These are phyloP conservation scores for Sinelater perroti DNA, from an alignment of 2,888 invertebrate species.

Conservation along the genomic window DNA sequence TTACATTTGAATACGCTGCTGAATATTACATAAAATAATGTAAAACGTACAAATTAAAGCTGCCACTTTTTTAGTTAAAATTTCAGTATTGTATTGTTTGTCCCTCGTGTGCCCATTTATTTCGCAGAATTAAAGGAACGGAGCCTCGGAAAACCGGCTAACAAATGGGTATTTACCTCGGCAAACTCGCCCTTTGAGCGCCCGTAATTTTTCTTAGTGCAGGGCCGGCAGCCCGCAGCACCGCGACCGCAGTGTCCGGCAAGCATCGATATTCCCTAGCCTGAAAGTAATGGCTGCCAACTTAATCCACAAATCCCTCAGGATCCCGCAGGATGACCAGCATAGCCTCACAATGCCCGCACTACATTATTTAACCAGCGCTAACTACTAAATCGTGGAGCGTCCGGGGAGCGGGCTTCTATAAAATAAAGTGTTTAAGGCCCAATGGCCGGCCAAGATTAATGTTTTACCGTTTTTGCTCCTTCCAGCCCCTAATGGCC, in stretches of 20 bases:
- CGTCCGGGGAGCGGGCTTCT: conserved; percentile 48
- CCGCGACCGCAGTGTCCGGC: conserved; percentile 49
- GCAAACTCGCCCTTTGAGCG: conserved; percentile 33
- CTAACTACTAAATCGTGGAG: conserved; percentile 60
- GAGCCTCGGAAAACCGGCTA: conserved; percentile 16
- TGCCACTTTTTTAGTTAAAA: no score
- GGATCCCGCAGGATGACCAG: conserved; percentile 56
- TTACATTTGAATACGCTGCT: no score
- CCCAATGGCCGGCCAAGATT: conserved; percentile 38
- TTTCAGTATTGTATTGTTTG: no score
- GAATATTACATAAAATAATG: no score
- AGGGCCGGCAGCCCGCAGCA: conserved; percentile 36
- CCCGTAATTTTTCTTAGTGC: conserved; percentile 36
- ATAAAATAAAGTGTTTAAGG: conserved; percentile 49
- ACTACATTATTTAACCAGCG: conserved; percentile 61
- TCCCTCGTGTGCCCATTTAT: conserved; percentile 7
- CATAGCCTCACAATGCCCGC: conserved; percentile 56
- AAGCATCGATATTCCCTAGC: conserved; percentile 52
- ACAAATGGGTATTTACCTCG: conserved; percentile 38
- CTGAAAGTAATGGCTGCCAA: conserved; percentile 58
- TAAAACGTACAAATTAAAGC: no score
- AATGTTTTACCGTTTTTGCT: conserved; percentile 37
- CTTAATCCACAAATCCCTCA: conserved; percentile 59
- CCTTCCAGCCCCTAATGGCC: no score
- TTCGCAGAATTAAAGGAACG: conserved; percentile 22